Evolutionary conservation across 2,797 vertebrate species (phyloP).

Genomic region (Tamandua tetradactyla): DNA sequence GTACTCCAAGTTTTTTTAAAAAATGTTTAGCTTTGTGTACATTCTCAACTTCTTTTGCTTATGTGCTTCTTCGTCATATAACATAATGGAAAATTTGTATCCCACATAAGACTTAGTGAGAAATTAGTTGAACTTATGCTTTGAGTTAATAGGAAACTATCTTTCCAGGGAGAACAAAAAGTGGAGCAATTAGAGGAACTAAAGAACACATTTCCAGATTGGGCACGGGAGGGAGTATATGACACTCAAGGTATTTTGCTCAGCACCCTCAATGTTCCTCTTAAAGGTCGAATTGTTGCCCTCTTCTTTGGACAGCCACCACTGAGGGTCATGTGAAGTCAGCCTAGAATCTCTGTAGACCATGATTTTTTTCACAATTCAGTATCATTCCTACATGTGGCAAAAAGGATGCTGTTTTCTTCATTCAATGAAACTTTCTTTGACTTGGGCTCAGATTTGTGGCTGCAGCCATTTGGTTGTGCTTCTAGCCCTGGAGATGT

Average conservation of each 20-base stretch:
- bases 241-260: not conserved
- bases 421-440: slow-evolving; percentile 12
- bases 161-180: not conserved
- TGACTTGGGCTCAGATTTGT: not conserved
- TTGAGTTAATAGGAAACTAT: slow-evolving; percentile 7
- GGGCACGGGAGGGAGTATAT: not conserved
- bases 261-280: not conserved
- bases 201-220: not conserved
- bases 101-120: not conserved
- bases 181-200: not conserved
- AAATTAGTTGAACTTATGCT: slow-evolving; percentile 48
- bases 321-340: not conserved
- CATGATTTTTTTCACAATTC: not conserved
- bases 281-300: not conserved
- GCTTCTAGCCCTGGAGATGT: slow-evolving; percentile 4
- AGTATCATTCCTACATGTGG: not conserved
- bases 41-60: slow-evolving; percentile 41
- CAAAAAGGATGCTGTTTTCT: slow-evolving; percentile 20
- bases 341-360: not conserved
- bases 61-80: not conserved
- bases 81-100: slow-evolving; percentile 18
- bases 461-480: slow-evolving; percentile 9
- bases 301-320: not conserved
- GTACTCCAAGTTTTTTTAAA: not conserved
- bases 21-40: slow-evolving; percentile 20